These are phyloP conservation scores for Actenoides hombroni DNA, from an alignment of 2,113 vertebrate genomes.

Conservation along the genomic window DNA sequence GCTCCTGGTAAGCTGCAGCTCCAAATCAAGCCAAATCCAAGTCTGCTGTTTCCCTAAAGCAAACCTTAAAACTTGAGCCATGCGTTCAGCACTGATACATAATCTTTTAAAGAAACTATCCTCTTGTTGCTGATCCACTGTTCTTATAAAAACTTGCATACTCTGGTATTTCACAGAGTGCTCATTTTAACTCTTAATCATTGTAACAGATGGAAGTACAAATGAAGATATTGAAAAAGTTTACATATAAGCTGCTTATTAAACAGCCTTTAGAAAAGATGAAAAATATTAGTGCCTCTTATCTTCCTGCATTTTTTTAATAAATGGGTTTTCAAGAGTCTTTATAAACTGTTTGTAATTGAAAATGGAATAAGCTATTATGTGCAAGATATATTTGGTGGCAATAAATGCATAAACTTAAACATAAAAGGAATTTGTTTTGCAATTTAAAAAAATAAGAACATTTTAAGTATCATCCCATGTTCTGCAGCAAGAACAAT, in stretches of 20 bases:
- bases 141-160: not conserved
- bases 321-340: not conserved
- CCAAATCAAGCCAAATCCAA: not conserved
- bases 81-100: not conserved
- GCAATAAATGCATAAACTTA: conserved; percentile 14
- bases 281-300: not conserved
- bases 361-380: not conserved
- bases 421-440: not conserved
- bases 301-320: not conserved
- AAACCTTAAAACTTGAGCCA: not conserved
- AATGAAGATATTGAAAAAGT: not conserved
- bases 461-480: not conserved
- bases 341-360: not conserved
- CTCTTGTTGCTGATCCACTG: not conserved
- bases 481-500: not conserved
- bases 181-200: not conserved
- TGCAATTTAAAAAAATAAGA: not conserved
- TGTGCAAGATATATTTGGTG: not conserved
- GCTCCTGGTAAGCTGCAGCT: not conserved
- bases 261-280: not conserved
- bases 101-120: not conserved
- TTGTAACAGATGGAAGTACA: not conserved
- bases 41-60: not conserved
- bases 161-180: not conserved
- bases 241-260: not conserved